Evolutionary conservation across 2,113 vertebrate genomes (phyloP).

Genomic region (Cyanoderma ruficeps): DNA sequence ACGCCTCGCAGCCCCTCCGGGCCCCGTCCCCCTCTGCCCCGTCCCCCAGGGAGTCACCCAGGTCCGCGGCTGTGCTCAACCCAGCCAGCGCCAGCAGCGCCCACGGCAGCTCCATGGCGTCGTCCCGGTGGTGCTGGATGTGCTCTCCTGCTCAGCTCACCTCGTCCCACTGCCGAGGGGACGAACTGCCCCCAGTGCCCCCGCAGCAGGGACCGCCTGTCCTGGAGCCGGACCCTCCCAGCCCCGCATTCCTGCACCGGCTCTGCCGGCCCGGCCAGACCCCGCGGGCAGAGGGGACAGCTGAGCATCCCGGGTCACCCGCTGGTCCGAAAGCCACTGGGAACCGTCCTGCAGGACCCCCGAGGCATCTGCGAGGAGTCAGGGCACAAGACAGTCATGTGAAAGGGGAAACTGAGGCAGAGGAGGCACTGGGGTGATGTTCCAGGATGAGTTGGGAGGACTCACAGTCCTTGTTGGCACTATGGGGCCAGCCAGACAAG

Average conservation of each 20-base stretch:
- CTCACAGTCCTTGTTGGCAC: fast-evolving
- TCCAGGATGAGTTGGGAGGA: not conserved
- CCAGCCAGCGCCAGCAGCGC: slow-evolving; percentile 1
- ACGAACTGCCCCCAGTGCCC: not conserved
- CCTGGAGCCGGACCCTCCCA: not conserved
- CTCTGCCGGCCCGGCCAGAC: not conserved
- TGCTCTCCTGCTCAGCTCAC: not conserved
- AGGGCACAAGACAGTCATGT: fast-evolving
- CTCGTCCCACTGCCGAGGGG: not conserved
- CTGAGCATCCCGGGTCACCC: not conserved
- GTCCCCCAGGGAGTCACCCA: not conserved
- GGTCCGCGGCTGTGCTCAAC: not conserved
- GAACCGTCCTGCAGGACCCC: not conserved
- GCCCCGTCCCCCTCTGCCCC: not conserved
- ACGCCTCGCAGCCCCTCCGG: not conserved
- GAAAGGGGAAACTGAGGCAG: not conserved
- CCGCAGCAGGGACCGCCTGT: not conserved
- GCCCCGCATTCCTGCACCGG: slow-evolving; percentile 25
- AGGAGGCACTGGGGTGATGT: fast-evolving
- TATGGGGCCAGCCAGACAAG: fast-evolving
- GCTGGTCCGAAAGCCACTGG: not conserved
- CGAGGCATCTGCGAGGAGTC: fast-evolving
- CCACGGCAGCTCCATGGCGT: not conserved
- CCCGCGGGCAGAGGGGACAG: not conserved
- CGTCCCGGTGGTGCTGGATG: not conserved